Conservation (phyloP, 2,888 invertebrate genomes). For the Microdon myrmicae region DNA sequence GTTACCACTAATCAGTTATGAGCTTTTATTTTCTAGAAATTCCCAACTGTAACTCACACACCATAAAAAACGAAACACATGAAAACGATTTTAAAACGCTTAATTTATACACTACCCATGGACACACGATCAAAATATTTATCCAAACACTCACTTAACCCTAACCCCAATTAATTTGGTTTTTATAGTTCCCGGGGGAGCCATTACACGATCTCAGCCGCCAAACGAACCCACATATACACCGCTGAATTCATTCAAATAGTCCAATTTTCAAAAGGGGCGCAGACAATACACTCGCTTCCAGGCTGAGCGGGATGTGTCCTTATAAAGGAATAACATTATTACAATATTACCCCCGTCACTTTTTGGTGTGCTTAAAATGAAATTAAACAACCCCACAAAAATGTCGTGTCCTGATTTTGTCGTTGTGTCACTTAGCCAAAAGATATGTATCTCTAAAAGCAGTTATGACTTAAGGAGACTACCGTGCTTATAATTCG, state of each 20-base stretch:
- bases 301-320: conserved; percentile 17
- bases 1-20: no score
- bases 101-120: conserved; percentile 20
- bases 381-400: conserved; percentile 47
- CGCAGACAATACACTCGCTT: conserved; percentile 13
- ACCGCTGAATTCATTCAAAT: conserved; percentile 19
- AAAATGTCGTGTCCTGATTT: conserved; percentile 33
- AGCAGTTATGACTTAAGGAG: conserved; percentile 42
- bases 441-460: conserved; percentile 41
- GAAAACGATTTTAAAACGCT: conserved; percentile 25
- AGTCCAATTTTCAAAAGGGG: conserved; percentile 21
- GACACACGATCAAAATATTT: conserved; percentile 43
- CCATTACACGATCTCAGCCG: conserved; percentile 58
- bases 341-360: conserved; percentile 27
- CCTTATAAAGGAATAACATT: conserved; percentile 40
- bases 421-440: conserved; percentile 37
- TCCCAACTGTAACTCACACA: no score
- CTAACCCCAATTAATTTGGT: conserved; percentile 66
- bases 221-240: conserved; percentile 13
- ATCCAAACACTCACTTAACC: conserved; percentile 58
- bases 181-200: conserved; percentile 66
- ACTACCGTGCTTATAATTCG: conserved; percentile 35
- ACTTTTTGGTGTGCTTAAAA: conserved; percentile 43
- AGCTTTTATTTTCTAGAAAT: no score
- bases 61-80: no score